Percentiles rank a stretch among this genome's conserved stretches.
phyloP scores from a whole-genome alignment of 2,113 vertebrate species.

The Phrynocephalus versicolor region DNA sequence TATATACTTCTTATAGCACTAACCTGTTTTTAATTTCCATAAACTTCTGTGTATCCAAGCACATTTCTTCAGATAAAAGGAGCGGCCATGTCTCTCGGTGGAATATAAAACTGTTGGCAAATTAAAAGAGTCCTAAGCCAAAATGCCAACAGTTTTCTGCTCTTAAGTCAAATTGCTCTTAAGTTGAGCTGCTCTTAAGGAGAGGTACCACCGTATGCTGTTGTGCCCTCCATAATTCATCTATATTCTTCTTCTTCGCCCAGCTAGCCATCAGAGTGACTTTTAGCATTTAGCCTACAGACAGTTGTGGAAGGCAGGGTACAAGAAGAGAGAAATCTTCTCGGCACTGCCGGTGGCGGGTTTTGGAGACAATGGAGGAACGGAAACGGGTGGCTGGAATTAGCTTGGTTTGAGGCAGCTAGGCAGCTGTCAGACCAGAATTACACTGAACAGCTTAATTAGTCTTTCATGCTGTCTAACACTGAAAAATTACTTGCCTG shows the following conservation, averaged over 20 bases:
- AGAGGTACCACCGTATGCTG: too few species aligned
- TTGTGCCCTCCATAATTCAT: neutral
- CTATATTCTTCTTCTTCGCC: neutral
- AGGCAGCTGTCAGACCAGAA: conserved; percentile 35
- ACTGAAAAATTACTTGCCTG: conserved; percentile 52
- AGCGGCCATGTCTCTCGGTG: too few species aligned
- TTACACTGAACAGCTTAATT: conserved; percentile 46
- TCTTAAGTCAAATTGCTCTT: too few species aligned
- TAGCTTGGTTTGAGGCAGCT: conserved; percentile 27
- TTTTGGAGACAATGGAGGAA: neutral
- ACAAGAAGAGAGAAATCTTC: neutral
- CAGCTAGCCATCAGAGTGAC: neutral
- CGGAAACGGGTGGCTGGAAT: neutral
- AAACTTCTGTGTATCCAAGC: too few species aligned
- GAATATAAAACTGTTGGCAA: too few species aligned
- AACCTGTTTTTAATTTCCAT: too few species aligned
- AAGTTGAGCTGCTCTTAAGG: too few species aligned
- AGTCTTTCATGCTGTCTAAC: conserved; percentile 48
- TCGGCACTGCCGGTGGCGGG: neutral
- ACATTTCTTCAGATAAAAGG: too few species aligned
- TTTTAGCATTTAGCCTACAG: neutral
- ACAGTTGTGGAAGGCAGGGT: neutral
- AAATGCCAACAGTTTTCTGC: too few species aligned
- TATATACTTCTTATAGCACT: too few species aligned
- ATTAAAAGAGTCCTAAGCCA: too few species aligned